Percentiles rank a stretch among this genome's conserved stretches.
Evolutionary conservation across 2,113 vertebrate genomes (phyloP).

Genomic region (Sander lucioperca): DNA sequence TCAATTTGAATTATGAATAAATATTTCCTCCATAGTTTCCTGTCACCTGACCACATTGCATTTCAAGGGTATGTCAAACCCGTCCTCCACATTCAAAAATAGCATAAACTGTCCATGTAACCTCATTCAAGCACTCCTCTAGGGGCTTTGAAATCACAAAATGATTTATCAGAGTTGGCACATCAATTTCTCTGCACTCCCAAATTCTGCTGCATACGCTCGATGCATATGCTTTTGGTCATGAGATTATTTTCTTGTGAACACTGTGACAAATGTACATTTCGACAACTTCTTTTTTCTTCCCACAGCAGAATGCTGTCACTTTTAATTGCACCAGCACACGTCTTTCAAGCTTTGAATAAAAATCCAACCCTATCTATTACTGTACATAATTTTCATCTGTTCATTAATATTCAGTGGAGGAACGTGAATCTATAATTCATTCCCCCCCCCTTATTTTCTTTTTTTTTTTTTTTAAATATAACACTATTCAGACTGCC

Average conservation of each 20-base stretch:
- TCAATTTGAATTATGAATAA: too few relatives aligned
- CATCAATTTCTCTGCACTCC: slow-evolving; percentile 52
- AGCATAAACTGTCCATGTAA: slow-evolving; percentile 50
- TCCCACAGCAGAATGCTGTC: slow-evolving; percentile 47
- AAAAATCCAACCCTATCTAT: neutral
- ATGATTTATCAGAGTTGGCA: slow-evolving; percentile 65
- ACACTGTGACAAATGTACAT: slow-evolving; percentile 44
- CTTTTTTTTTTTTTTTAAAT: neutral
- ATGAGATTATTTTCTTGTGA: slow-evolving; percentile 44
- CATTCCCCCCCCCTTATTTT: neutral
- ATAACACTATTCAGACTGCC: slow-evolving; percentile 28
- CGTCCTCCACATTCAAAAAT: slow-evolving; percentile 53
- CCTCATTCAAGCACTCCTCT: slow-evolving; percentile 39
- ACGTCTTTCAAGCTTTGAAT: slow-evolving; percentile 36
- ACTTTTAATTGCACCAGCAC: slow-evolving; percentile 49
- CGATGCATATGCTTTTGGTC: slow-evolving; percentile 30
- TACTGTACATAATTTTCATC: slow-evolving; percentile 27
- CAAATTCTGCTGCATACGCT: slow-evolving; percentile 31
- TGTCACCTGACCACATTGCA: slow-evolving; percentile 30
- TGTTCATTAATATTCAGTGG: slow-evolving; percentile 40
- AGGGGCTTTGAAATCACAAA: slow-evolving; percentile 43
- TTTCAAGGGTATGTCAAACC: slow-evolving; percentile 20
- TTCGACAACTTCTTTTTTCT: slow-evolving; percentile 30
- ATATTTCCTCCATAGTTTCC: too few relatives aligned
- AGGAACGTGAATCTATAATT: slow-evolving; percentile 16